A percentile compares a stretch with the other conserved stretches of the same genome.
phyloP scores from a whole-genome alignment of 2,113 vertebrate species.

The Hippopotamus amphibius region DNA sequence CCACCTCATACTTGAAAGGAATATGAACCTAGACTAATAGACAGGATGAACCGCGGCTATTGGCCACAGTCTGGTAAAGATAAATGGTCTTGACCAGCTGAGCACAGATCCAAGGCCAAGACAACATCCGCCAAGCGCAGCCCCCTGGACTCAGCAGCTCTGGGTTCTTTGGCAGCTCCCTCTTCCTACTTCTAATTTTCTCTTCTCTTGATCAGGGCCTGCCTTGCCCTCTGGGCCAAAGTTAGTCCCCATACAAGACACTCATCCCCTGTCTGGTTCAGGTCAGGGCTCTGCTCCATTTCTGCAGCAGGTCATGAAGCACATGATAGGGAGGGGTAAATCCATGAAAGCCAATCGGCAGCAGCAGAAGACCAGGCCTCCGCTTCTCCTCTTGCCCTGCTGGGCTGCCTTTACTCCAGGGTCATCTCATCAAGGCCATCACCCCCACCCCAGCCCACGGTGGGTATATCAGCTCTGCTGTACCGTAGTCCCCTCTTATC shows the following conservation, averaged over 20 bases:
- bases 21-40: neutral
- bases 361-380: neutral
- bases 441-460: accelerated
- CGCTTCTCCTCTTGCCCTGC: neutral
- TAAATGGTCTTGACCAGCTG: neutral
- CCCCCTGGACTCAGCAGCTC: accelerated
- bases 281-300: neutral
- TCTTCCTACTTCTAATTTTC: neutral
- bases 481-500: neutral
- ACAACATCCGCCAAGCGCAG: accelerated
- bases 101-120: too few relatives aligned
- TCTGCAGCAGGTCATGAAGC: neutral
- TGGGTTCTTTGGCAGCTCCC: neutral
- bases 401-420: neutral
- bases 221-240: neutral
- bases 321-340: neutral
- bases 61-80: neutral
- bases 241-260: neutral
- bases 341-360: neutral
- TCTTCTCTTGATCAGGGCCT: neutral
- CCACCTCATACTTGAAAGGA: neutral
- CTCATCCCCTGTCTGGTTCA: neutral
- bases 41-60: neutral
- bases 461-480: neutral
- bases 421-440: neutral